Evolutionary conservation across 2,797 vertebrate species (phyloP).

Genomic region (Columba guinea): DNA sequence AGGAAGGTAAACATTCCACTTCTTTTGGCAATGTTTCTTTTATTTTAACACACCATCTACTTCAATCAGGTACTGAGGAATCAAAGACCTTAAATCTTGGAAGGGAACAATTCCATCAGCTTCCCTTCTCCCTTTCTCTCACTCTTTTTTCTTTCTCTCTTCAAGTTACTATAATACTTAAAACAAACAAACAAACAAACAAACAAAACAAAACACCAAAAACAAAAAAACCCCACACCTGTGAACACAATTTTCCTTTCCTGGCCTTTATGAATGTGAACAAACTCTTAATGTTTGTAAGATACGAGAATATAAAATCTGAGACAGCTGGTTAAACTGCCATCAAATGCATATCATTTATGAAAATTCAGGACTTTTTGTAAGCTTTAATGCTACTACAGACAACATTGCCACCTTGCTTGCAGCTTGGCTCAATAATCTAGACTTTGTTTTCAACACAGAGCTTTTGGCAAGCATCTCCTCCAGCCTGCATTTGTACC

Average conservation of each 20-base stretch:
- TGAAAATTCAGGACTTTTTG: neutral
- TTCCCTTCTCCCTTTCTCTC: neutral
- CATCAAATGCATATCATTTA: neutral
- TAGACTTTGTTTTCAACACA: neutral
- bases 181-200: neutral
- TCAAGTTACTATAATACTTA: neutral
- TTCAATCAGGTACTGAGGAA: neutral
- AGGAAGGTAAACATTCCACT: neutral
- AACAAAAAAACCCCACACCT: neutral
- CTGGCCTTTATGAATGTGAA: neutral
- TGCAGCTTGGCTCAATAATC: neutral
- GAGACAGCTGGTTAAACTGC: neutral
- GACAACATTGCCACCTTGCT: neutral
- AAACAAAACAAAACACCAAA: no score
- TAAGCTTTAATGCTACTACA: neutral
- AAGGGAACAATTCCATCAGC: neutral
- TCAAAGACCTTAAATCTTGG: neutral
- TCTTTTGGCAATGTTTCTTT: neutral
- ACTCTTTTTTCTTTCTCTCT: neutral
- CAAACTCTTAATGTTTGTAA: neutral
- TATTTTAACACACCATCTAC: fast-evolving
- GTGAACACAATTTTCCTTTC: neutral
- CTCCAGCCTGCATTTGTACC: neutral
- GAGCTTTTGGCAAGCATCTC: neutral
- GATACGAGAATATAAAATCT: neutral